phyloP scores from a whole-genome alignment of 2,888 invertebrate genomes.

The Eilema griseolum region DNA sequence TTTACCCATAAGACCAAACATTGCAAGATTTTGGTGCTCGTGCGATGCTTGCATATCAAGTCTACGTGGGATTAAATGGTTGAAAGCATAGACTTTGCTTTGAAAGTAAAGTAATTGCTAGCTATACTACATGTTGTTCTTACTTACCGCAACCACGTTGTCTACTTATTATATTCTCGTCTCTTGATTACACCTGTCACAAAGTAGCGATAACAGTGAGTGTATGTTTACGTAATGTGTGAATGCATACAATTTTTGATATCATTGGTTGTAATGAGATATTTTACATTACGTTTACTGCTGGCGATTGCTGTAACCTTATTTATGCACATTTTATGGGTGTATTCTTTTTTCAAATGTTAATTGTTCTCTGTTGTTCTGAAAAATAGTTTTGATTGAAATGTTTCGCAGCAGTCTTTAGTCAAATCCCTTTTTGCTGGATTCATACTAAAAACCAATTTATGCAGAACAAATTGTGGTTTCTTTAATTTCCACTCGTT shows the following conservation, averaged over 20 bases:
- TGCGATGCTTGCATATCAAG: too few relatives aligned
- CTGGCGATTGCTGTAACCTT: background rate
- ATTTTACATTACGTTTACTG: background rate
- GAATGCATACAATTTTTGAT: background rate
- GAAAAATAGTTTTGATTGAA: too few relatives aligned
- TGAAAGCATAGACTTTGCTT: conserved; percentile 60
- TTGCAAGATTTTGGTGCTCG: too few relatives aligned
- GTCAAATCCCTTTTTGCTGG: too few relatives aligned
- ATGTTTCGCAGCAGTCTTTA: too few relatives aligned
- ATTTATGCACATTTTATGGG: background rate
- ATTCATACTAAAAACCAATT: too few relatives aligned
- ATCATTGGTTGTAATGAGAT: conserved; percentile 36
- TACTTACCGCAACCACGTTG: conserved; percentile 47
- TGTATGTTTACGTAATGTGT: conserved; percentile 27
- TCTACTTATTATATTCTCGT: conserved; percentile 46
- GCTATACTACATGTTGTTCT: conserved; percentile 57
- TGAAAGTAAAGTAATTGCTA: conserved; percentile 71
- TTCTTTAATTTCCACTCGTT: too few relatives aligned
- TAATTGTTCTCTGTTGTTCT: too few relatives aligned
- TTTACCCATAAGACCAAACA: too few relatives aligned
- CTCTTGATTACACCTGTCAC: conserved; percentile 50
- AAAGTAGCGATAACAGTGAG: conserved; percentile 33
- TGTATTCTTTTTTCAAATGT: background rate
- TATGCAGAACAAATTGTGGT: too few relatives aligned
- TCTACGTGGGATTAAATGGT: conserved; percentile 56